Percentiles rank a stretch among this genome's conserved stretches.
Evolutionary conservation across 2,888 invertebrate species (phyloP).

Genomic region (Capitulum mitella): DNA sequence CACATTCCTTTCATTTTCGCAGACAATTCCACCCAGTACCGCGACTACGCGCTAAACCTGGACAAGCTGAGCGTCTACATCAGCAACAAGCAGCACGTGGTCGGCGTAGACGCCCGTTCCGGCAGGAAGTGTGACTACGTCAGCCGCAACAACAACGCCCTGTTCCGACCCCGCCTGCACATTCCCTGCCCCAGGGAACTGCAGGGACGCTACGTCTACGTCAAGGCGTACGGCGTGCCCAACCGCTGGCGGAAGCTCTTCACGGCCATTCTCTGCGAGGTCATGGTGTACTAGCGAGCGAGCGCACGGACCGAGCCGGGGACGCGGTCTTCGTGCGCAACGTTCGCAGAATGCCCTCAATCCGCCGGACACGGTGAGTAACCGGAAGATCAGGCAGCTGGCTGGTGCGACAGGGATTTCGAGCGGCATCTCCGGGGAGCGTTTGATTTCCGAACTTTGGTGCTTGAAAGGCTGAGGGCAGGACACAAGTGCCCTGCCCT

Average conservation of each 20-base stretch:
- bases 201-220: conserved; percentile 47
- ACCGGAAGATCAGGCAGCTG: too few relatives aligned
- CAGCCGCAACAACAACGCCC: conserved; percentile 47
- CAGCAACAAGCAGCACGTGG: conserved; percentile 43
- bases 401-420: too few relatives aligned
- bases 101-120: conserved; percentile 38
- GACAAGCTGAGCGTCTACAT: conserved; percentile 49
- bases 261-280: conserved; percentile 50
- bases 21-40: conserved; percentile 41
- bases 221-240: conserved; percentile 48
- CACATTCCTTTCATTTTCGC: too few relatives aligned
- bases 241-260: conserved; percentile 48
- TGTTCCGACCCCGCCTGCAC: conserved; percentile 46
- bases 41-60: conserved; percentile 48
- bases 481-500: too few relatives aligned
- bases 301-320: too few relatives aligned
- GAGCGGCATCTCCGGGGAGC: too few relatives aligned
- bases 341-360: too few relatives aligned
- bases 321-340: too few relatives aligned
- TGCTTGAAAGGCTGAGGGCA: too few relatives aligned
- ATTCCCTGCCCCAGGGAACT: conserved; percentile 45
- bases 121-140: conserved; percentile 45
- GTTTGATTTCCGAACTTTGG: too few relatives aligned
- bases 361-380: too few relatives aligned
- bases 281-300: conserved; percentile 45